Percentiles rank a stretch among this genome's conserved stretches.
phyloP scores from a whole-genome alignment of 2,113 vertebrate species.

The Athene noctua region DNA sequence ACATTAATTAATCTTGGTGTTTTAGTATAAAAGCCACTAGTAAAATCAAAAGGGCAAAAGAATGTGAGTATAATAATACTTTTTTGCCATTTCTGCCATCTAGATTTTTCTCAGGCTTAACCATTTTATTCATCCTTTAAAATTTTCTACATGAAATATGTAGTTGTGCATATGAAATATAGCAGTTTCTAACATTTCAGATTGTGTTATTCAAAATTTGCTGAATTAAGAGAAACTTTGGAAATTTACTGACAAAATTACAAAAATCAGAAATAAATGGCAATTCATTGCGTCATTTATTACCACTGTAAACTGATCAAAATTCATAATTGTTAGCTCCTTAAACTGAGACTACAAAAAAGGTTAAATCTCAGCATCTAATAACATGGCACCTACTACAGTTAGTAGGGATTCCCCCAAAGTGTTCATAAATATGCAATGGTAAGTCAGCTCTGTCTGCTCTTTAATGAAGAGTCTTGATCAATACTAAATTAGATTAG shows the following conservation, averaged over 20 bases:
- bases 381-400: background rate
- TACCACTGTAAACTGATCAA: background rate
- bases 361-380: background rate
- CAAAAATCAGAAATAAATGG: background rate
- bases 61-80: background rate
- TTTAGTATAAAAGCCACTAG: background rate
- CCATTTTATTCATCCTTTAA: background rate
- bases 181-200: background rate
- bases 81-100: background rate
- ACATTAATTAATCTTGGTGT: background rate
- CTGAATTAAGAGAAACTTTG: background rate
- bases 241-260: background rate
- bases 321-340: background rate
- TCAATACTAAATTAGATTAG: background rate
- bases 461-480: background rate
- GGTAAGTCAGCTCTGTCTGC: background rate
- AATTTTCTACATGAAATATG: background rate
- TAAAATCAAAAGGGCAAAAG: slow-evolving; percentile 1
- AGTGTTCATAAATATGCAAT: background rate
- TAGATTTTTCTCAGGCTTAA: background rate
- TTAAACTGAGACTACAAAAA: background rate
- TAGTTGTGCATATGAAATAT: background rate
- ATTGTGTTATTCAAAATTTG: background rate
- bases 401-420: background rate
- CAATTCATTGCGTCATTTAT: background rate